Evolutionary conservation across 2,888 invertebrate species (phyloP).

Genomic region (Caenorhabditis sp.): DNA sequence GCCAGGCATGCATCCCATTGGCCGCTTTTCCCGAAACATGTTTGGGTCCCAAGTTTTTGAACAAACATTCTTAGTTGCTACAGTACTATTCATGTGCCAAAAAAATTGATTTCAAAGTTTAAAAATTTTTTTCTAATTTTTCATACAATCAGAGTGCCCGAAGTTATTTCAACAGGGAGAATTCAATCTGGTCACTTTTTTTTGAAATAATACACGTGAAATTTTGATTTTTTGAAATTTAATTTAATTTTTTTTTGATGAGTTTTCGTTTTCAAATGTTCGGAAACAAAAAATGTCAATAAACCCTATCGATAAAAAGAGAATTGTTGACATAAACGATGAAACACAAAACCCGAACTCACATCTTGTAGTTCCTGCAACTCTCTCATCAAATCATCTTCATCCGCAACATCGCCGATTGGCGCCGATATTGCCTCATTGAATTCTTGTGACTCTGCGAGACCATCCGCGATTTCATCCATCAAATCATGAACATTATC

Average conservation of each 20-base stretch:
- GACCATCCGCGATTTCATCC: constrained; percentile 55
- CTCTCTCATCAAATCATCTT: constrained; percentile 53
- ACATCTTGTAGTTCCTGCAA: constrained; percentile 51
- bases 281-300: neutral
- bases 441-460: constrained; percentile 48
- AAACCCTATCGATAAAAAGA: neutral
- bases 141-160: no score
- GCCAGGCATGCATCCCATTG: no score
- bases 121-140: no score
- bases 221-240: no score
- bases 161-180: no score
- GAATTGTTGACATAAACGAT: neutral
- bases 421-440: constrained; percentile 51
- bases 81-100: no score
- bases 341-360: neutral
- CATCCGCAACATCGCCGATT: constrained; percentile 47
- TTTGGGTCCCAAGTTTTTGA: no score
- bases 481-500: constrained; percentile 56
- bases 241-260: neutral
- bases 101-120: no score
- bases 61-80: no score
- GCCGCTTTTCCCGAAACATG: no score
- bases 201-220: no score
- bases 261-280: neutral
- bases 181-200: no score